Evolutionary conservation across 2,888 invertebrate species (phyloP).

Genomic region (Chrysodeixis includens): DNA sequence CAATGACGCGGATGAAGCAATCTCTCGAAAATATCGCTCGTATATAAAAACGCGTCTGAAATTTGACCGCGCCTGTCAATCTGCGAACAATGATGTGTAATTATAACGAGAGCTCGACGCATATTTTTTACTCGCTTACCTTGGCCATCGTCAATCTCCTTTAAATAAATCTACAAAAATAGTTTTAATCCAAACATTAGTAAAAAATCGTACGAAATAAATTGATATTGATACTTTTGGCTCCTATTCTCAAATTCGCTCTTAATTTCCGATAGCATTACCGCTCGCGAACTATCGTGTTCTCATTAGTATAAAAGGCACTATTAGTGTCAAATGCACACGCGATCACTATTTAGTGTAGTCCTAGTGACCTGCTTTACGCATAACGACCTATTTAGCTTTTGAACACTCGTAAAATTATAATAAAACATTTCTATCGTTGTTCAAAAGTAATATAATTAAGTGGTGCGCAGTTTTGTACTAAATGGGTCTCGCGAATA

Average conservation of each 20-base stretch:
- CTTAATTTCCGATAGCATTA: slow-evolving; percentile 16
- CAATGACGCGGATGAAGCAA: slow-evolving; percentile 48
- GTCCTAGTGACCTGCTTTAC: slow-evolving; percentile 47
- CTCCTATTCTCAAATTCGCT: slow-evolving; percentile 23
- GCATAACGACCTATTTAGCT: slow-evolving; percentile 45
- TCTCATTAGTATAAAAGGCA: slow-evolving; percentile 52
- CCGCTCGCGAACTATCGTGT: slow-evolving; percentile 2
- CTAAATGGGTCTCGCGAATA: slow-evolving; percentile 37
- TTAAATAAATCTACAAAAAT: neutral
- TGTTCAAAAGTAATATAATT: slow-evolving; percentile 42
- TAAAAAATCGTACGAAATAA: neutral
- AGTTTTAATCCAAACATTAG: neutral
- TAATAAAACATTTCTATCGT: slow-evolving; percentile 46
- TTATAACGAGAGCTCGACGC: slow-evolving; percentile 26
- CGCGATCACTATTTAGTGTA: slow-evolving; percentile 57
- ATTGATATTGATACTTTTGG: neutral
- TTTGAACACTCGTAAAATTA: slow-evolving; percentile 50
- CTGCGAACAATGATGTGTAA: slow-evolving; percentile 33
- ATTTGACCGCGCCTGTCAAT: slow-evolving; percentile 15
- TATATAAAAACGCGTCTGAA: slow-evolving; percentile 33
- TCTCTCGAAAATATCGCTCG: slow-evolving; percentile 22
- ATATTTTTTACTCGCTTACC: neutral
- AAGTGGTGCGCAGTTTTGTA: slow-evolving; percentile 22
- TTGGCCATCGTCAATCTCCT: neutral
- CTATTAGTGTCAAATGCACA: slow-evolving; percentile 43